Conservation (phyloP, 1,140 invertebrate genomes). For the Megathymus violae region DNA sequence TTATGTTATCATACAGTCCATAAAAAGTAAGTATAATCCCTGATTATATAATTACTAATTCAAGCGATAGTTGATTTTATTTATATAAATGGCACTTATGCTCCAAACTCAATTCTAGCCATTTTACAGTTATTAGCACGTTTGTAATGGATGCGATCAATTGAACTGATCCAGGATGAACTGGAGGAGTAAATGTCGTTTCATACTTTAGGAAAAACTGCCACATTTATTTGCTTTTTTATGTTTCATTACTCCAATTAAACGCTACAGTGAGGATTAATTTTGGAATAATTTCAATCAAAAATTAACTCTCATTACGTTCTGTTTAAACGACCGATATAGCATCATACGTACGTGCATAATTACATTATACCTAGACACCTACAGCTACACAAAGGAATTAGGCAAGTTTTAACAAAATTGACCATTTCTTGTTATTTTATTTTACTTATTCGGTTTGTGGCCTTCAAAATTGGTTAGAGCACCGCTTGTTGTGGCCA, state of each 20-base stretch:
- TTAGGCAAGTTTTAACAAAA: conserved; percentile 9
- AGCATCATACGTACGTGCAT: too few species aligned
- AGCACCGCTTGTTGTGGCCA: conserved; percentile 61
- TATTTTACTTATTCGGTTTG: conserved; percentile 24
- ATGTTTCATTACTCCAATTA: too few species aligned
- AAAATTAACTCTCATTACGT: conserved; percentile 1
- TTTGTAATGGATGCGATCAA: background rate
- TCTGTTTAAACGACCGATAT: conserved; percentile 3
- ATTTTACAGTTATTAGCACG: background rate
- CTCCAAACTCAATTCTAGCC: background rate
- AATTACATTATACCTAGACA: too few species aligned
- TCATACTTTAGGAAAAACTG: too few species aligned
- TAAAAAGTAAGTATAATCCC: conserved; percentile 32
- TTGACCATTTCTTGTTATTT: conserved; percentile 8
- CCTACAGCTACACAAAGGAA: conserved; percentile 3
- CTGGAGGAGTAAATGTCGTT: too few species aligned
- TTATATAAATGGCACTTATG: background rate
- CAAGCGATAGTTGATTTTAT: conserved; percentile 6
- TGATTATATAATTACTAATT: conserved; percentile 28
- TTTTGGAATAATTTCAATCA: too few species aligned
- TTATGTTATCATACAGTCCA: conserved; percentile 28
- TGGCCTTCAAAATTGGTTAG: conserved; percentile 49
- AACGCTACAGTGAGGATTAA: too few species aligned
- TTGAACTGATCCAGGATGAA: background rate
- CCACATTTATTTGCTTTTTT: too few species aligned